These are phyloP conservation scores for Cricetomys ansorgei DNA, from an alignment of 2,113 vertebrate genomes.

Conservation along the genomic window DNA sequence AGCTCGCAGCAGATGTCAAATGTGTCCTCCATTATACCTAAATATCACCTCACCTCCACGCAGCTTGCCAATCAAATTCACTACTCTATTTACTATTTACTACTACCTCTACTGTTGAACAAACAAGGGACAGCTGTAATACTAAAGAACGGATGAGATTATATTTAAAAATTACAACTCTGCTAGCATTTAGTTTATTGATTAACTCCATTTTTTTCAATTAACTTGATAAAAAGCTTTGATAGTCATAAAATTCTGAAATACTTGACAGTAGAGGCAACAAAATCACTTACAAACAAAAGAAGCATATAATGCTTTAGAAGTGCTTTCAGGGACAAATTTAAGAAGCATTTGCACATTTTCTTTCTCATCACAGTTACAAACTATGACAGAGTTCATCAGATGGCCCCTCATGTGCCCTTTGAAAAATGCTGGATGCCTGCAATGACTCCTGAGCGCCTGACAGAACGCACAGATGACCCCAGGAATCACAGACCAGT, in stretches of 20 bases:
- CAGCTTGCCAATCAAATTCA: conserved; percentile 80
- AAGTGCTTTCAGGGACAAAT: conserved; percentile 72
- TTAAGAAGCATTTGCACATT: conserved; percentile 33
- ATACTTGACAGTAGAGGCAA: conserved; percentile 63
- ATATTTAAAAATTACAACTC: conserved; percentile 82
- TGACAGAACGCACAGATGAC: conserved; percentile 58
- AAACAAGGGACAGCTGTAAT: conserved; percentile 84
- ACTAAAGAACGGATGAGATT: conserved; percentile 78
- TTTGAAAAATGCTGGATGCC: conserved; percentile 62
- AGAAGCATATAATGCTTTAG: conserved; percentile 45
- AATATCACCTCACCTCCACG: conserved; percentile 79
- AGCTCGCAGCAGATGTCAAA: conserved; percentile 41
- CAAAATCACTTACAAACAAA: conserved; percentile 70
- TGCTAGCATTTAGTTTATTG: conserved; percentile 77
- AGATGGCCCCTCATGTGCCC: conserved; percentile 48
- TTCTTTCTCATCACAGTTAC: conserved; percentile 69
- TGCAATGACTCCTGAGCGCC: conserved; percentile 64
- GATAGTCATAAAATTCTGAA: conserved; percentile 74
- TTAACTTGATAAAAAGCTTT: conserved; percentile 83
- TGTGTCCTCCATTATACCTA: conserved; percentile 63
- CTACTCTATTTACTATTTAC: no score
- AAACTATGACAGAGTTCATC: conserved; percentile 65
- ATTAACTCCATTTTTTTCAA: conserved; percentile 79
- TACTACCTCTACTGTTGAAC: conserved; percentile 84
- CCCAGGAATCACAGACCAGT: conserved; percentile 59